Base-by-base conservation (phyloP, 1,140 invertebrate genomes). In the Helicoverpa armigera region DNA sequence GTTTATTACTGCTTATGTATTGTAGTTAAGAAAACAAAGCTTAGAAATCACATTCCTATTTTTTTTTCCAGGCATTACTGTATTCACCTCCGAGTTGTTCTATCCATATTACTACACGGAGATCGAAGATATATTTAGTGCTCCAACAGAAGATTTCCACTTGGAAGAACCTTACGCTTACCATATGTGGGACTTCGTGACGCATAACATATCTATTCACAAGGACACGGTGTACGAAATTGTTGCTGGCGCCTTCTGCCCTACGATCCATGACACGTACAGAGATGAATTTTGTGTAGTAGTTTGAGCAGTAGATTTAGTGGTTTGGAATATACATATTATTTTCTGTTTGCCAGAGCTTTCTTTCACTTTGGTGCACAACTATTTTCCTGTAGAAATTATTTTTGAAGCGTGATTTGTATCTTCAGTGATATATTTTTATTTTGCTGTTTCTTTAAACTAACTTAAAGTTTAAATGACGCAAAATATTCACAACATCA, bases 221-320 rank as follows among this genome's bases (percentile, higher is more conserved):
- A 51, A 10, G 14, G 48, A 18, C n/a, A 29, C 67, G 13, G 10
- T 70, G 16, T 70, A 70, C 18, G 48, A 70, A 4, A 16, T 70
- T 11, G 3, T 70, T 23, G 67, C 67, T 70, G 53, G 53, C 23
- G 18, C 48, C 9, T 70, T 29, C 13, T 70, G 67, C 3, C 67
- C 67, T 10, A 70, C 18, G 12, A 70, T 70, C 53, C n/a, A 70
- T 53, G 23, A 16, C 12, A 29, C 16, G 0, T 70, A 70, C 12
- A 4, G 12, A 16, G 11, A 70, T 9, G 67, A 70, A 86, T 60
- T 82, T 48, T 18, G n/a, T 11, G 35, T 23, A 23, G 23, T 23
- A 23, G 23, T 23, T 23, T 23, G 23, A 23, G 23, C 23, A 23
- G 23, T 23, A 23, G 23, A 23, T 23, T 23, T 23, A 23, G 23